Evolutionary conservation across 2,888 invertebrate species (phyloP), one percentile per base, ranked within the genome.

Genomic region (Fabriciana adippe): DNA sequence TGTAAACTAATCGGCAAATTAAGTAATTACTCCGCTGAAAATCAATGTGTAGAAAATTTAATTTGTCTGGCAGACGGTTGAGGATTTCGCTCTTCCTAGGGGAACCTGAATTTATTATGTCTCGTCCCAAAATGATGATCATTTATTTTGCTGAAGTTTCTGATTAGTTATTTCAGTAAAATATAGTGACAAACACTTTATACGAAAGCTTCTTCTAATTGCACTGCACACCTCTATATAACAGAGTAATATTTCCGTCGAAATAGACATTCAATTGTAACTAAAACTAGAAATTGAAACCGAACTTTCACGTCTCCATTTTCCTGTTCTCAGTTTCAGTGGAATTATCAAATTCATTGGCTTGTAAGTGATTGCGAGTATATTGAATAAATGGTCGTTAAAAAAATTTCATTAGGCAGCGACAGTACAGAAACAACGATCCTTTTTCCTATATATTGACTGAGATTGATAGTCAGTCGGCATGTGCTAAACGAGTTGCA

Each of bases 381-480:
- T 66, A 71, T 69, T 66, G 67, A 45, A 69, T 60, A 80, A 85
- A 83, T 79, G 73, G 74, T 76, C 75, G 75, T 76, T 80, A 78
- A 84, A 86, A 26, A 86, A 88, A 85, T 83, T 84, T 87, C 85
- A 90, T 89, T 89, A 87, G 82, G 80, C 79, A 81, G 78, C 78
- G 80, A 81, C 83, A 82, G 82, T 80, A 84, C 79, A 81, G 84
- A 84, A 83, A 87, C 87, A 87, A 84, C 83, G 82, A 79, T 81
- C 87, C 89, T 89, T 88, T 88, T 87, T 90, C 83, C 85, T 80
- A 86, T 81, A 87, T 90, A 90, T 90, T 89, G 89, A 89, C 90
- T 87, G 87, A 86, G 90, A 90, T 88, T 90, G 91, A 91, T 90
- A 88, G 90, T 89, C 91, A 89, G 87, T 82, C 85, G 87, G 86